Conservation (phyloP, 2,797 vertebrate species). For the Ambastaia sidthimunki region DNA sequence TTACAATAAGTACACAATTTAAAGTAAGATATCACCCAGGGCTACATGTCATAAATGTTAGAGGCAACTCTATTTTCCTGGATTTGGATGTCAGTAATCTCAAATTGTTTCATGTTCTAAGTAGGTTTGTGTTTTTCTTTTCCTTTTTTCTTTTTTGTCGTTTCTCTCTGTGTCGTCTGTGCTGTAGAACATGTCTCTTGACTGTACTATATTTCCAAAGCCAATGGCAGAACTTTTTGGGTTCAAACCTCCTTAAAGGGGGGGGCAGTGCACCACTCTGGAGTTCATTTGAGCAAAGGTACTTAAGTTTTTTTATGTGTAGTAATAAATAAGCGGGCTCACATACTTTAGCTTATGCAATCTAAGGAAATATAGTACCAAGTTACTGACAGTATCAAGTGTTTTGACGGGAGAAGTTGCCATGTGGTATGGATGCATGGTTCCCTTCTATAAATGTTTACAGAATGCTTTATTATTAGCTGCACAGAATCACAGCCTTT, state of each 20-base stretch:
- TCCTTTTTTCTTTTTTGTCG: conserved; percentile 60
- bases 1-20: background rate
- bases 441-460: conserved; percentile 10
- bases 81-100: conserved; percentile 57
- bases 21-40: background rate
- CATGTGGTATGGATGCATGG: conserved; percentile 33
- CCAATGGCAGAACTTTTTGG: conserved; percentile 72
- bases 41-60: background rate
- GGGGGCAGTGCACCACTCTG: conserved; percentile 65
- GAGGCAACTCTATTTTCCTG: conserved; percentile 1
- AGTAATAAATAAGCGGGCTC: conserved; percentile 58
- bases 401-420: background rate
- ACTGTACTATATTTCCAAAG: conserved; percentile 71
- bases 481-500: background rate
- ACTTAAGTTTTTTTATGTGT: conserved; percentile 68
- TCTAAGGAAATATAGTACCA: conserved; percentile 26
- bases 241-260: conserved; percentile 71
- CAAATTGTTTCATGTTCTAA: conserved; percentile 67
- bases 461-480: background rate
- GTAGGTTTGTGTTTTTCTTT: conserved; percentile 68
- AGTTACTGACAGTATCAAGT: conserved; percentile 25
- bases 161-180: conserved; percentile 71
- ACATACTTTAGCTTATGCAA: conserved; percentile 43
- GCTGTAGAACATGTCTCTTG: conserved; percentile 70
- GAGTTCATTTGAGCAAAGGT: conserved; percentile 69